Conservation (phyloP, 2,888 invertebrate genomes). For the Drosophila pegasa region DNA sequence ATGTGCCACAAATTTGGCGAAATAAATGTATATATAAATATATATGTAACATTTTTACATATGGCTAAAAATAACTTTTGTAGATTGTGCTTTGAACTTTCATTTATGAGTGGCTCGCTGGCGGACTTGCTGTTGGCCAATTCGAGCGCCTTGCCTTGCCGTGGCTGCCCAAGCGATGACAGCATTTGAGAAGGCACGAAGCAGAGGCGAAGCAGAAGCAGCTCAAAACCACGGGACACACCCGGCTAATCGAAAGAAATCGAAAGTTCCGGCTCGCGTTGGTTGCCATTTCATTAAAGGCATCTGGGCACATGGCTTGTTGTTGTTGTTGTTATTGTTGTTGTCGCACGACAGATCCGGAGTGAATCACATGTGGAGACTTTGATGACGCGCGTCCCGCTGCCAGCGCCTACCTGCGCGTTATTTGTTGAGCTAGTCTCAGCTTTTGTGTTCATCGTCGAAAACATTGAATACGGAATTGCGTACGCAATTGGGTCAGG, state of each 20-base stretch:
- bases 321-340: slow-evolving; percentile 14
- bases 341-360: slow-evolving; percentile 57
- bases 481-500: slow-evolving; percentile 70
- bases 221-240: slow-evolving; percentile 45
- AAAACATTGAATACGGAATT: slow-evolving; percentile 43
- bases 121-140: slow-evolving; percentile 43
- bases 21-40: background rate
- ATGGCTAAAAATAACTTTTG: slow-evolving; percentile 31
- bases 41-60: slow-evolving; percentile 1
- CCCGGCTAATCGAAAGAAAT: slow-evolving; percentile 73
- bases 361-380: slow-evolving; percentile 59
- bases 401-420: slow-evolving; percentile 32
- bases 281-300: slow-evolving; percentile 72
- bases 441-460: slow-evolving; percentile 21
- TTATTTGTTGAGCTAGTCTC: slow-evolving; percentile 40
- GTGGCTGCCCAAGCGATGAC: slow-evolving; percentile 69
- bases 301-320: slow-evolving; percentile 41
- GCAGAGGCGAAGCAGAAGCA: background rate
- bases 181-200: slow-evolving; percentile 49
- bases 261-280: slow-evolving; percentile 76
- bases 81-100: slow-evolving; percentile 49
- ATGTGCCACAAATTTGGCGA: slow-evolving; percentile 28
- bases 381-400: slow-evolving; percentile 59
- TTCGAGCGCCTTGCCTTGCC: slow-evolving; percentile 30
- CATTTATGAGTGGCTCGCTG: slow-evolving; percentile 40